These are phyloP conservation scores for Geococcyx californianus DNA, from an alignment of 2,113 vertebrate genomes.

Conservation along the genomic window DNA sequence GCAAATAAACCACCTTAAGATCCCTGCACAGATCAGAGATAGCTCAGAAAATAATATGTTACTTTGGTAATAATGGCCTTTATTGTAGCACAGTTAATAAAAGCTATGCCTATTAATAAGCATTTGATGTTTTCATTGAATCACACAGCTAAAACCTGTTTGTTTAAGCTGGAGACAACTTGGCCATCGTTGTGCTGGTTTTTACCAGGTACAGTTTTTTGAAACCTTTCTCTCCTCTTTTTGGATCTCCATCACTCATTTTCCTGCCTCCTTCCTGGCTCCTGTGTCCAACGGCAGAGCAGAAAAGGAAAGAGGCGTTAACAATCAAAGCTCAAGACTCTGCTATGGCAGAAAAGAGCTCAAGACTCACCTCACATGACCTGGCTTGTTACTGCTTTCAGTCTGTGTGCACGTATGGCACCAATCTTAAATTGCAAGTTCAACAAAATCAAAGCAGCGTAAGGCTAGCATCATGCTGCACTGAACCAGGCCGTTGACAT, in stretches of 20 bases:
- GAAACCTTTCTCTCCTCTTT: background rate
- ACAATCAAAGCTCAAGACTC: background rate
- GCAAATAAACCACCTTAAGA: background rate
- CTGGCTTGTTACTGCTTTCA: background rate
- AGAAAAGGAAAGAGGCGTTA: background rate
- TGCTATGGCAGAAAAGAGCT: background rate
- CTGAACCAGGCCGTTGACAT: background rate
- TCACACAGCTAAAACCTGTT: rapidly evolving
- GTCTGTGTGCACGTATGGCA: background rate
- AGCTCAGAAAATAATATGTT: background rate
- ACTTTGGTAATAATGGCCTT: background rate
- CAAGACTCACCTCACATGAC: background rate
- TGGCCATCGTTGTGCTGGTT: background rate
- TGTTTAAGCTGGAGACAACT: background rate
- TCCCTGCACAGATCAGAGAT: background rate
- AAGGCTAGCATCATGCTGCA: background rate
- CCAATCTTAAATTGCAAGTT: background rate
- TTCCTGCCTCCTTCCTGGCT: background rate
- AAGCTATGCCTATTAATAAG: background rate
- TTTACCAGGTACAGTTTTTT: background rate
- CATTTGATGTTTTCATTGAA: background rate
- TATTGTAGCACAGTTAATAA: background rate
- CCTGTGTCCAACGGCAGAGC: background rate
- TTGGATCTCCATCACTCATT: background rate
- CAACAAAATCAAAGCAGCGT: background rate